A percentile compares a stretch with the other conserved stretches of the same genome.
phyloP scores from a whole-genome alignment of 2,113 vertebrate species.

The Rhizomys pruinosus region DNA sequence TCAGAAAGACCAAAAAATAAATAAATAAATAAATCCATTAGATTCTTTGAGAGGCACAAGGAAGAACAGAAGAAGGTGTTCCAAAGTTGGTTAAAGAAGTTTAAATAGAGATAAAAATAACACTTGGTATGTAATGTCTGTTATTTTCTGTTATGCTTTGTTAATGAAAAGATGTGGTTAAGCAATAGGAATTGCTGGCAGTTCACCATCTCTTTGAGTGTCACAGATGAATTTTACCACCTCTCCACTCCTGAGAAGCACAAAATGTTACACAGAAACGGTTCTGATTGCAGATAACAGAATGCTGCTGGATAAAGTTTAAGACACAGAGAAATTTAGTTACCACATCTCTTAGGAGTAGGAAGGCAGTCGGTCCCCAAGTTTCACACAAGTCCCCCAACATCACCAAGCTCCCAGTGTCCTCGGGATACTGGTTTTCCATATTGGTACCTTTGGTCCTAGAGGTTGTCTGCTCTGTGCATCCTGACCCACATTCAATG shows the following conservation, averaged over 20 bases:
- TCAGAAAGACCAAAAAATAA: no score
- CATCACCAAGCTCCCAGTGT: background rate
- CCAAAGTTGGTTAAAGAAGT: background rate
- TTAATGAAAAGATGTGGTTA: background rate
- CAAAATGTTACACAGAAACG: background rate
- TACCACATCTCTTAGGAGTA: background rate
- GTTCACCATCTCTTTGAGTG: background rate
- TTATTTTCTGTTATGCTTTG: background rate
- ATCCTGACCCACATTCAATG: background rate
- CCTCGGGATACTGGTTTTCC: background rate
- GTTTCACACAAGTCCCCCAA: background rate
- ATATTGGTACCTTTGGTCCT: background rate
- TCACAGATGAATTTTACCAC: background rate
- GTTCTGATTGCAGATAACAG: background rate
- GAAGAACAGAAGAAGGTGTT: background rate
- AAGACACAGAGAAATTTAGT: conserved; percentile 16
- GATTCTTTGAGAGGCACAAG: background rate
- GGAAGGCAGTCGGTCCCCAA: background rate
- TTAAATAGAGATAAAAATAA: background rate
- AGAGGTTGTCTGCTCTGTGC: background rate
- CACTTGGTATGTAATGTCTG: background rate
- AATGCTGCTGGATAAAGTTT: background rate
- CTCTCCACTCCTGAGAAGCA: background rate
- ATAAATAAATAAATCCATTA: no score
- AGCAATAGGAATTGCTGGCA: background rate